Base-by-base conservation (phyloP, 2,797 vertebrate genomes). In the Melanotaenia maccullochi region DNA sequence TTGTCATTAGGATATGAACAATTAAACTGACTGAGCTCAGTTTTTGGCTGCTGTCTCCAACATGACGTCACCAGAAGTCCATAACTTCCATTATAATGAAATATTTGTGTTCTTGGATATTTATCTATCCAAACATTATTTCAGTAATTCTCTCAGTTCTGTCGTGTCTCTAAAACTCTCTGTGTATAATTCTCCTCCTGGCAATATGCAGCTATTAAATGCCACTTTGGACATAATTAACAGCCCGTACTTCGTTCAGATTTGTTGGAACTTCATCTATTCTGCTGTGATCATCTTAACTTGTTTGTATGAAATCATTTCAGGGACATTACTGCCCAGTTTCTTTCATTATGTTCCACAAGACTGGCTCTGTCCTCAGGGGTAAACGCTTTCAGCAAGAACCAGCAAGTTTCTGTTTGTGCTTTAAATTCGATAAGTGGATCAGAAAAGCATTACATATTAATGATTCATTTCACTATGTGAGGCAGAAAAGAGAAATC, bases 381-480 rank as follows among this genome's bases (percentile, higher is more conserved):
- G 81, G 76, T 75, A 64, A 68, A 79, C 60, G 69, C 71, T 75
- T 79, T 85, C 82, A 81, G 85, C 65, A 12, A 65, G 55, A 70
- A 35, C 47, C 49, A 82, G 86, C 67, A 32, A 72, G 73, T 82
- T 81, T 86, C 85, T 90, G 90, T 93, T 91, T 90, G 87, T 84
- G 72, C 71, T 89, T 90, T 92, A 87, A 90, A 87, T 91, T 89
- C 92, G 87, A 92, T 90, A 90, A 90, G 90, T 88, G 87, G 90
- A 92, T 92, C 88, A 87, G 79, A 92, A 59, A 60, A 79, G 84
- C 81, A 90, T 90, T 88, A 87, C 74, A 57, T 81, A 92, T 94
- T 89, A 89, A 93, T 93, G 87, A 93, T 93, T 92, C 83, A 93
- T 92, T 89, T 89, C 81, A 82, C 86, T 85, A 85, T 87, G 84